phyloP scores from a whole-genome alignment of 2,113 vertebrate genomes.

The Nerophis ophidion region DNA sequence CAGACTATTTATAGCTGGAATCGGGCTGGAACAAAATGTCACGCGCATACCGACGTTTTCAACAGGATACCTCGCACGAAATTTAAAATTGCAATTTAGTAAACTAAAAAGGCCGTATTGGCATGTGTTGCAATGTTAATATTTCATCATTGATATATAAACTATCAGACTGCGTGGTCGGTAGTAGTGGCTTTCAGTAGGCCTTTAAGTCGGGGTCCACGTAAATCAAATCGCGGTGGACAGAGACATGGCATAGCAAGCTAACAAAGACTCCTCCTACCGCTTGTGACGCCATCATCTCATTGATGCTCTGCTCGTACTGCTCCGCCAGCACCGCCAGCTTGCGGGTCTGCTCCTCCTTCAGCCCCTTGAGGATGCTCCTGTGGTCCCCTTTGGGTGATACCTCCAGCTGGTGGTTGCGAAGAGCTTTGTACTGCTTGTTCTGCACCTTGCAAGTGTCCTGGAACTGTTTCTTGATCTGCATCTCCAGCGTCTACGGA shows the following conservation, averaged over 20 bases:
- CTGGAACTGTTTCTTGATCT: slow-evolving; percentile 99
- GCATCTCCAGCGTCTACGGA: slow-evolving; percentile 92
- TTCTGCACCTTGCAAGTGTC: slow-evolving; percentile 99
- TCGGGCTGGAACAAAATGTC: too few relatives aligned
- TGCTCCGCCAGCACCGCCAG: slow-evolving; percentile 95
- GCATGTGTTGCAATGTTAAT: too few relatives aligned
- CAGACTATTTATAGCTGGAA: too few relatives aligned
- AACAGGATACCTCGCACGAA: too few relatives aligned
- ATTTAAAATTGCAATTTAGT: too few relatives aligned
- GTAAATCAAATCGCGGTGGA: too few relatives aligned
- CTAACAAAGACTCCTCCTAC: slow-evolving; percentile 58
- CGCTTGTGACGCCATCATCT: slow-evolving; percentile 98
- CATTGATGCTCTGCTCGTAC: slow-evolving; percentile 98
- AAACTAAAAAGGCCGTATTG: too few relatives aligned
- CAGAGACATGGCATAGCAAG: not conserved
- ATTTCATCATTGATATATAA: too few relatives aligned
- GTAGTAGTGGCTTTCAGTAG: too few relatives aligned
- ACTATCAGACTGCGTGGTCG: too few relatives aligned
- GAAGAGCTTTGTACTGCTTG: slow-evolving; percentile 99
- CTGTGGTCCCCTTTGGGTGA: slow-evolving; percentile 97
- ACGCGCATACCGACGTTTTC: too few relatives aligned
- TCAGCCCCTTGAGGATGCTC: slow-evolving; percentile 89
- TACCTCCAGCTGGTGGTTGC: slow-evolving; percentile 99
- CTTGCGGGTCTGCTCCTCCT: slow-evolving; percentile 97
- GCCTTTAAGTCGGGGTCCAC: too few relatives aligned